phyloP scores from a whole-genome alignment of 2,113 vertebrate species.

The Dicrurus megarhynchus region DNA sequence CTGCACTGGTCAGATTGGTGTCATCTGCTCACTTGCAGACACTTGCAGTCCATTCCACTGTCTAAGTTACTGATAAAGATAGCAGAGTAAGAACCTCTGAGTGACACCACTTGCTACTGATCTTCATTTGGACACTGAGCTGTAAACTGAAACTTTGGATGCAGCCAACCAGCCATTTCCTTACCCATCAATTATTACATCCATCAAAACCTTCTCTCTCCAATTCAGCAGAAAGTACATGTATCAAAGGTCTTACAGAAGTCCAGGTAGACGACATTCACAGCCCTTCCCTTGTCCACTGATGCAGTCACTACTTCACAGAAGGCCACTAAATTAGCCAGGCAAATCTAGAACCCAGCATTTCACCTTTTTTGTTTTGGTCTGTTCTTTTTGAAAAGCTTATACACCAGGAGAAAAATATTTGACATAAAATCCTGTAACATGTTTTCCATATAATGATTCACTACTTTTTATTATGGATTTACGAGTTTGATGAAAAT shows the following conservation, averaged over 20 bases:
- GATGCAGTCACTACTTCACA: neutral
- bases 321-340: neutral
- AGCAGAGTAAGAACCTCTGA: neutral
- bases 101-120: neutral
- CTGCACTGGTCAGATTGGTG: neutral
- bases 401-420: neutral
- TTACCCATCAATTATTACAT: neutral
- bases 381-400: neutral
- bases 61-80: neutral
- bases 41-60: neutral
- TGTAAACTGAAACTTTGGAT: too few relatives aligned
- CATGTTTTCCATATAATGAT: neutral
- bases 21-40: neutral
- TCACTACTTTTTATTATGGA: neutral
- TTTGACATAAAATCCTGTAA: neutral
- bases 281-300: neutral
- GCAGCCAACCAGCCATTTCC: neutral
- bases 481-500: neutral
- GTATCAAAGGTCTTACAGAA: neutral
- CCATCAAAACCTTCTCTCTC: neutral
- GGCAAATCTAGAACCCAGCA: neutral
- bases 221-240: neutral
- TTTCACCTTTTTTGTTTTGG: neutral
- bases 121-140: neutral
- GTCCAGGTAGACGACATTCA: neutral